Base-by-base conservation (phyloP, 2,797 vertebrate genomes). In the Chromis chromis region DNA sequence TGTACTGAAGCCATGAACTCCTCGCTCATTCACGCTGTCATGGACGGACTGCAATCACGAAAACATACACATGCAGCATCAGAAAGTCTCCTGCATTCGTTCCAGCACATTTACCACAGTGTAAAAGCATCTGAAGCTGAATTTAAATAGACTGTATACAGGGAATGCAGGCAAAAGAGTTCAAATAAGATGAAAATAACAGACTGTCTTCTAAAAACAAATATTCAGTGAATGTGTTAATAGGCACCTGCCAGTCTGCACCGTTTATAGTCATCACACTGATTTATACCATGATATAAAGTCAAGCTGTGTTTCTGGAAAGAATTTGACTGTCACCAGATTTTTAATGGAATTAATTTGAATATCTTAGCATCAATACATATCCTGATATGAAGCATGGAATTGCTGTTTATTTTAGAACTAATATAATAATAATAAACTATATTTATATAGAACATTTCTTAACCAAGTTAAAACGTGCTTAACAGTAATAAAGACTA, bases 1-100 rank as follows among this genome's bases (percentile, higher is more conserved):
- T 63, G 79, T 60, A 42, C 67, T 53, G 77, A 46, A 71, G 79
- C 31, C 50, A 25, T 75, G 39, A 70, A 58, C 55, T 70, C 53
- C 54, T 86, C 39, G 54, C 69, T 70, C 67, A 46, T n/a, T 69
- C 80, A 60, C 57, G 9, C 54, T 1, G 62, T 59, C 55, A 25
- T 49, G 24, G 52, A 48, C 1, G 27, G 13, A 72, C 69, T 60
- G 21, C 39, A 63, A 65, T 36, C 73, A 74, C 49, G 49, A 59
- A 59, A 54, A 57, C 49, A 31, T 21, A 3, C 17, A 6, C 55
- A 21, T 49, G n/a, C 46, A 21, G 46, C 42, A 21, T 31, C 16
- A 58, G 1, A 61, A 36, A 6, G 13, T 28, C 33, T 53, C 28
- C 49, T 17, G 27, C 25, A 22, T 19, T 12, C 48, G 39, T 19